Evolutionary conservation across 2,113 vertebrate species (phyloP).

Genomic region (Ciconia maguari): DNA sequence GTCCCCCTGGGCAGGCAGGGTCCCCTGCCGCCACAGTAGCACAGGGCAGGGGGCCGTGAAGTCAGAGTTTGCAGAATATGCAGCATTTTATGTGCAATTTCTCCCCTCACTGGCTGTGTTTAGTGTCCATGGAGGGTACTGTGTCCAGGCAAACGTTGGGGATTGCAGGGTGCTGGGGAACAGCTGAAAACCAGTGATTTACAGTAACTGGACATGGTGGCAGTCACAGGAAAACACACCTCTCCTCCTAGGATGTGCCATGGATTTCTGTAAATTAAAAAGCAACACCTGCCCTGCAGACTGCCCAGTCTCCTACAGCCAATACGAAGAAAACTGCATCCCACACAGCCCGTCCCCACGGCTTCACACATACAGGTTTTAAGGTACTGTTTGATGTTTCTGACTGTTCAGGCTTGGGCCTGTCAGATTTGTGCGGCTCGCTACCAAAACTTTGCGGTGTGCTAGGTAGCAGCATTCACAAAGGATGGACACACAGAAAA

Average conservation of each 20-base stretch:
- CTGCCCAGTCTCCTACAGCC: neutral
- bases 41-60: rapidly evolving
- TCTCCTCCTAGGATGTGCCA: neutral
- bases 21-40: too few relatives aligned
- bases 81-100: neutral
- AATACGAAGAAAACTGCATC: neutral
- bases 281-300: neutral
- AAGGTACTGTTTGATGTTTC: rapidly evolving
- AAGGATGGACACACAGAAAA: neutral
- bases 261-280: neutral
- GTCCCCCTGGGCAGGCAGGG: rapidly evolving
- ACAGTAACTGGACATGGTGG: neutral
- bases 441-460: neutral
- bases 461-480: neutral
- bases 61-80: neutral
- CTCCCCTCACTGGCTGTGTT: neutral
- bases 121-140: neutral
- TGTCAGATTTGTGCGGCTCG: neutral
- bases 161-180: neutral
- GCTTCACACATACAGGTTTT: neutral
- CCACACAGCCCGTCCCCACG: rapidly evolving
- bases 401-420: neutral
- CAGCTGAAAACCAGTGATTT: neutral
- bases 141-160: neutral
- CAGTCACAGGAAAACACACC: neutral